These are phyloP conservation scores for Falcaria lacertinaria DNA, from an alignment of 2,888 invertebrate species.

Conservation along the genomic window DNA sequence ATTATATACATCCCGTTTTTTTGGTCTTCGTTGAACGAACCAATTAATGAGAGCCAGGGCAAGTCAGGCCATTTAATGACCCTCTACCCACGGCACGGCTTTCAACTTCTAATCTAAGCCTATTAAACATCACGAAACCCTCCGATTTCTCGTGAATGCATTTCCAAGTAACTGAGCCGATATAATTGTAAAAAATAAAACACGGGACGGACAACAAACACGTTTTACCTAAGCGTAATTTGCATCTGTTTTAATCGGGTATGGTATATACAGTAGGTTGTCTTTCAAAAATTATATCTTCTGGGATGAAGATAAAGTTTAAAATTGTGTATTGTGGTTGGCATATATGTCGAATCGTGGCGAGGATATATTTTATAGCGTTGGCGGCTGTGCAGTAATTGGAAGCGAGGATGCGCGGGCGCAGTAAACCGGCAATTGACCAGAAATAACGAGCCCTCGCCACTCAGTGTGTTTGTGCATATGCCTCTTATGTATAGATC, in stretches of 20 bases:
- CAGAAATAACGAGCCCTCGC: slow-evolving; percentile 77
- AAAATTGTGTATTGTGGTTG: slow-evolving; percentile 15
- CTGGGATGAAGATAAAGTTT: slow-evolving; percentile 7
- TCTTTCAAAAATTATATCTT: slow-evolving; percentile 12
- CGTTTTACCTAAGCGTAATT: slow-evolving; percentile 77
- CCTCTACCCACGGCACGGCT: slow-evolving; percentile 53
- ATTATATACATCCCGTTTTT: slow-evolving; percentile 17
- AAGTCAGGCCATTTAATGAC: slow-evolving; percentile 60
- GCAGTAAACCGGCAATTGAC: slow-evolving; percentile 78
- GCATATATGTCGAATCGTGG: slow-evolving; percentile 30
- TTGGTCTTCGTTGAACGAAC: slow-evolving; percentile 22
- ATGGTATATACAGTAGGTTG: slow-evolving; percentile 11
- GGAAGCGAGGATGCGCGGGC: slow-evolving; percentile 77
- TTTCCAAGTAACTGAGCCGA: slow-evolving; percentile 76
- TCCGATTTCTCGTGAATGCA: slow-evolving; percentile 72
- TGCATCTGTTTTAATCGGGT: slow-evolving; percentile 45
- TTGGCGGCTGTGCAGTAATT: slow-evolving; percentile 76
- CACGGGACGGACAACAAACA: slow-evolving; percentile 71
- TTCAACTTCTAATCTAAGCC: slow-evolving; percentile 77
- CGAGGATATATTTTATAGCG: slow-evolving; percentile 56
- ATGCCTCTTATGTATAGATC: slow-evolving; percentile 65
- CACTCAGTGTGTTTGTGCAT: slow-evolving; percentile 48
- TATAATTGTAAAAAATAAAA: slow-evolving; percentile 79
- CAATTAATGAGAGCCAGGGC: slow-evolving; percentile 48
- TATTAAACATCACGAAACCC: slow-evolving; percentile 73